These are phyloP conservation scores for Dryomyza anilis DNA, from an alignment of 2,888 invertebrate genomes.

Conservation along the genomic window DNA sequence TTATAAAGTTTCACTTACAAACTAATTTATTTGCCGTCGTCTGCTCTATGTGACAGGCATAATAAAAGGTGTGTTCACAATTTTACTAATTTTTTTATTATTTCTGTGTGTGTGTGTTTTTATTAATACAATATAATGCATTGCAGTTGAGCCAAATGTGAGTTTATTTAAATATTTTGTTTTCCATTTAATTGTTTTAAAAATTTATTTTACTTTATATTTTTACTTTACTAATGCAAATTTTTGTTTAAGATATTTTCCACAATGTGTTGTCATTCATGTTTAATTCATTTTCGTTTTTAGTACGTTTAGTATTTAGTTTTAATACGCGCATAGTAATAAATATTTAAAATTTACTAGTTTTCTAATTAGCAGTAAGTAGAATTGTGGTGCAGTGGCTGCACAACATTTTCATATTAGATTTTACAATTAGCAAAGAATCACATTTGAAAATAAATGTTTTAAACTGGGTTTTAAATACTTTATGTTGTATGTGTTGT, in stretches of 20 bases:
- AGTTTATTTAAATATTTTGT: too few relatives aligned
- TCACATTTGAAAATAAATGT: constrained; percentile 22
- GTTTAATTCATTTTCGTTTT: too few relatives aligned
- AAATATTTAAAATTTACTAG: constrained; percentile 3
- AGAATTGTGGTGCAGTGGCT: neutral
- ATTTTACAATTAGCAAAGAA: constrained; percentile 1
- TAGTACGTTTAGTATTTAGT: constrained; percentile 8
- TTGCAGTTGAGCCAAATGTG: constrained; percentile 11
- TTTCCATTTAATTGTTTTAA: constrained; percentile 13
- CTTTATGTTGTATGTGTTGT: neutral
- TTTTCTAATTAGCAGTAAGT: neutral
- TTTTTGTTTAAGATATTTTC: too few relatives aligned
- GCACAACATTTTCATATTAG: neutral
- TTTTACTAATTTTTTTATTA: constrained; percentile 10
- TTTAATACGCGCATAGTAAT: neutral
- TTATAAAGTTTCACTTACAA: constrained; percentile 27
- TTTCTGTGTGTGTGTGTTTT: too few relatives aligned
- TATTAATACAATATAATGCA: neutral
- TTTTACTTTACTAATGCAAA: too few relatives aligned
- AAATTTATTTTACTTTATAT: too few relatives aligned
- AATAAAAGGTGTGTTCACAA: neutral
- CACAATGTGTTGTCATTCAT: too few relatives aligned
- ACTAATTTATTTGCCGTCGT: constrained; percentile 12
- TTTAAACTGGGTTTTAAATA: constrained; percentile 20
- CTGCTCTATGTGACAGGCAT: constrained; percentile 1